phyloP scores from a whole-genome alignment of 2,888 invertebrate genomes.

The Loripinus fragilis region DNA sequence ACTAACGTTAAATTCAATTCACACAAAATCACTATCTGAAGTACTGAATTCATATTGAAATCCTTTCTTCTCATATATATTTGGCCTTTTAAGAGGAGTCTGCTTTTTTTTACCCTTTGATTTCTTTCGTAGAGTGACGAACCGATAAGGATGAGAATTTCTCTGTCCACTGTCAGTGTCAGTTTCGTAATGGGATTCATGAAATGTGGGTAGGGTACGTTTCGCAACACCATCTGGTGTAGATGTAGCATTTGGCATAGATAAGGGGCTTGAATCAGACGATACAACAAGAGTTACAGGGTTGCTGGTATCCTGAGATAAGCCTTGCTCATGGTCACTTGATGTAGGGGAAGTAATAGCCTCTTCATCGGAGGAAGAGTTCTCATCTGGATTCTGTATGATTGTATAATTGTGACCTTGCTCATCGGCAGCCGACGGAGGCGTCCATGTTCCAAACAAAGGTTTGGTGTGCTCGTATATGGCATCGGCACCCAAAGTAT shows the following conservation, averaged over 20 bases:
- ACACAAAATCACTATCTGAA: background rate
- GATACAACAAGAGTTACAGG: background rate
- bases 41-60: background rate
- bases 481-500: background rate
- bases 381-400: background rate
- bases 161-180: background rate
- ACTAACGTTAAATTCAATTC: too few relatives aligned
- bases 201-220: background rate
- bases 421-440: background rate
- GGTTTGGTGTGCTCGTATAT: background rate
- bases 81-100: background rate
- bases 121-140: background rate
- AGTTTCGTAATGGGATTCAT: background rate
- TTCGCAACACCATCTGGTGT: too few relatives aligned
- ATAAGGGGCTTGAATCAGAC: background rate
- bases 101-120: background rate
- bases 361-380: constrained; percentile 12
- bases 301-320: background rate
- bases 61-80: background rate
- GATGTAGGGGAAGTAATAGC: background rate
- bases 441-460: background rate
- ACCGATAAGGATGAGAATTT: background rate
- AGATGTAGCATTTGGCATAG: background rate
- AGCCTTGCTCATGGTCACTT: background rate
- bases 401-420: background rate